phyloP scores from a whole-genome alignment of 2,797 vertebrate genomes.

The Phrynocephalus guinanensis region DNA sequence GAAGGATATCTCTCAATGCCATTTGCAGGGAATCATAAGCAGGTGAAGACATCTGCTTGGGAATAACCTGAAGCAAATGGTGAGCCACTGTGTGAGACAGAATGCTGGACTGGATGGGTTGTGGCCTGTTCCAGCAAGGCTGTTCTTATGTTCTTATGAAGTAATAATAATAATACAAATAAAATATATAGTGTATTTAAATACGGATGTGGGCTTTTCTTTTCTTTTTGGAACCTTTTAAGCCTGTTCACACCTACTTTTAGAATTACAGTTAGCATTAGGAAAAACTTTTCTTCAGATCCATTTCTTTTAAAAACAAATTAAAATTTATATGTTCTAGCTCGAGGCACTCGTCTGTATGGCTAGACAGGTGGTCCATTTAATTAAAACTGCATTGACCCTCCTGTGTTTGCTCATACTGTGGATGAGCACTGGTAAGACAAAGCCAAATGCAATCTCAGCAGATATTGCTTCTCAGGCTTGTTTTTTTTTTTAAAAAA shows the following conservation, averaged over 20 bases:
- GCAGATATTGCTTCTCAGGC: slow-evolving; percentile 66
- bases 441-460: slow-evolving; percentile 62
- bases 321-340: slow-evolving; percentile 22
- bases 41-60: no score
- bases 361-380: slow-evolving; percentile 23
- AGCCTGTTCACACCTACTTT: not conserved
- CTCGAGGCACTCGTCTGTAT: slow-evolving; percentile 20
- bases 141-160: no score
- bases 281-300: no score
- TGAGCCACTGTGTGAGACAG: no score
- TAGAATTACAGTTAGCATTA: not conserved
- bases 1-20: no score
- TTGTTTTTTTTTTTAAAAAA: slow-evolving; percentile 32
- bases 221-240: not conserved
- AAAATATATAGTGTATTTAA: no score
- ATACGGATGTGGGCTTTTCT: slow-evolving; percentile 9
- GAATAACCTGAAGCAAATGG: no score
- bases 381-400: slow-evolving; percentile 10
- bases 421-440: slow-evolving; percentile 52
- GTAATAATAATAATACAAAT: no score
- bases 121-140: no score
- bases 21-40: no score
- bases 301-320: slow-evolving; percentile 36
- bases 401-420: slow-evolving; percentile 15
- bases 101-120: no score